phyloP scores from a whole-genome alignment of 2,797 vertebrate genomes.

The Dryobates pubescens region DNA sequence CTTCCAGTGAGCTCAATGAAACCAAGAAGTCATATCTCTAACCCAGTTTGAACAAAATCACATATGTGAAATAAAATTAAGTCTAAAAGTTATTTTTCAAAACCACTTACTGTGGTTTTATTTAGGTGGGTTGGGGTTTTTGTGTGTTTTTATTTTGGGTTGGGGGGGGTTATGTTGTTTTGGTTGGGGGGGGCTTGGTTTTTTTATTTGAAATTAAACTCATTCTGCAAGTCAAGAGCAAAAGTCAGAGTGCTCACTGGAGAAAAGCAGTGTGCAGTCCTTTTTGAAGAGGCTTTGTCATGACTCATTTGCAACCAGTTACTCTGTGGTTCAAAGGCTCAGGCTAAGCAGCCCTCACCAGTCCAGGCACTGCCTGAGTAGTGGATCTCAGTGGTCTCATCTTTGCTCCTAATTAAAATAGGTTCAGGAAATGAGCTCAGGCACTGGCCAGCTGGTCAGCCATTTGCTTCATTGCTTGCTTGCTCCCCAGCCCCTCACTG shows the following conservation, averaged over 20 bases:
- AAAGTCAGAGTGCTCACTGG: not conserved
- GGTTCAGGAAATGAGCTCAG: not conserved
- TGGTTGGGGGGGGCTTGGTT: fast-evolving
- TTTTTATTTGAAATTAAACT: not conserved
- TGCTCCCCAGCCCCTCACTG: not conserved
- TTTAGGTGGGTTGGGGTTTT: too few relatives aligned
- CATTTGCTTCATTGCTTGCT: not conserved
- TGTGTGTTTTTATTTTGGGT: not conserved
- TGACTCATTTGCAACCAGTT: not conserved
- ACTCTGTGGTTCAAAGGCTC: not conserved
- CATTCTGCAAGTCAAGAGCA: not conserved
- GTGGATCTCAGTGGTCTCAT: not conserved
- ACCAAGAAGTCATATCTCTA: not conserved
- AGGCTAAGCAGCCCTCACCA: not conserved
- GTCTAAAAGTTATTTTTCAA: not conserved
- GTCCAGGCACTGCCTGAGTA: not conserved
- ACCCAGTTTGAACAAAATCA: not conserved
- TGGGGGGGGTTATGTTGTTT: not conserved
- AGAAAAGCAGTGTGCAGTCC: not conserved
- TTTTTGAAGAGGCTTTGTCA: not conserved
- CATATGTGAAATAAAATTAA: not conserved
- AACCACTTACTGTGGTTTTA: not conserved
- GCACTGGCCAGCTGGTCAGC: not conserved
- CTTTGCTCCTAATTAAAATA: not conserved
- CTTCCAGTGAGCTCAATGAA: not conserved